Base-by-base conservation (phyloP, 2,113 vertebrate genomes). In the Pipa parva region DNA sequence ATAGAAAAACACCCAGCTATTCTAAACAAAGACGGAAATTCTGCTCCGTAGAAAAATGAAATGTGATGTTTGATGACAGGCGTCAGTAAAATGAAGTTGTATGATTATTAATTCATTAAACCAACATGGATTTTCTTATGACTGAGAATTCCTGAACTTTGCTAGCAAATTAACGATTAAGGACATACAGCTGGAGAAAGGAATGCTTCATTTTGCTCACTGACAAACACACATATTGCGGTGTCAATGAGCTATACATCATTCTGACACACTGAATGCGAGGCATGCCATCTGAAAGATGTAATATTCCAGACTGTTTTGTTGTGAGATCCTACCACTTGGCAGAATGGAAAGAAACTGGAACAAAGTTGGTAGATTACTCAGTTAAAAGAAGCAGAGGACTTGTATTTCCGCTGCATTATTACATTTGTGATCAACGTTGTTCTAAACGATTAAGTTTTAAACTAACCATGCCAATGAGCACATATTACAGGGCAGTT, bases 181-280 rank as follows among this genome's bases (percentile, higher is more conserved):
- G 45, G 26, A 65, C 18, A 42, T 45, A 45, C 63, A 64, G 50
- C 63, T 64, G 50, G 51, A 45, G 26, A 27, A 42, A 24, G 46
- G 27, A 29, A 17, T 46, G 24, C 50, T 55, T 42, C 13, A 39
- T 18, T 56, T 18, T 56, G 54, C 26, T 48, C 55, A 36, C 22
- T 67, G 55, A 50, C 42, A 67, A 67, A 59, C 15, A 39, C 15
- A 39, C 37, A 51, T 25, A 52, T 39, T 52, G 13, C 27, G 18
- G 65, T 60, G 31, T 69, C n/a, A 60, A 60, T 60, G 57, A 37
- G 13, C 31, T 33, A 69, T 69, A 59, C 18, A 69, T 69, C 56
- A 69, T 69, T 21, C 20, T 69, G 65, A 69, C 46, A 60, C 24
- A 12, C 24, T 42, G 45, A 10, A 59, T 50, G 28, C 5, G 48